These are phyloP conservation scores for Stenopsyche tienmushanensis DNA, from an alignment of 1,140 invertebrate genomes.

Conservation along the genomic window DNA sequence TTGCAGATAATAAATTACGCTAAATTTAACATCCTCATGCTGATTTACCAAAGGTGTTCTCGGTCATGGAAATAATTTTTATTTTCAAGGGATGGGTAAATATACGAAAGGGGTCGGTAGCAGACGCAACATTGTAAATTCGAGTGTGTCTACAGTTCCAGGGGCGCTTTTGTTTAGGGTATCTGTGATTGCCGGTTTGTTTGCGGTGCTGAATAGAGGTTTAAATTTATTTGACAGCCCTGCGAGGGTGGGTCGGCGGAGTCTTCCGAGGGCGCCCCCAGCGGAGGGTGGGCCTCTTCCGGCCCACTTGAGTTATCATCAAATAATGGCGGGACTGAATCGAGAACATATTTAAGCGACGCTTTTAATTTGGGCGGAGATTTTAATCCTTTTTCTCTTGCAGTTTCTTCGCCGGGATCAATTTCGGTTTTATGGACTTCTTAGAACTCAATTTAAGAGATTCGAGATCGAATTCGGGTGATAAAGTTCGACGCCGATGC, in stretches of 20 bases:
- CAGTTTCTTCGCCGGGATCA: background rate
- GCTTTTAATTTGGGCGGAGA: conserved; percentile 6
- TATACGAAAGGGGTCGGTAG: conserved; percentile 2
- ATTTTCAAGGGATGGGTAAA: background rate
- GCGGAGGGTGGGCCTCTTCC: background rate
- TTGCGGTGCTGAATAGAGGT: conserved; percentile 1
- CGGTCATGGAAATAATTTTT: background rate
- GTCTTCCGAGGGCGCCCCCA: background rate
- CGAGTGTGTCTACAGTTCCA: conserved; percentile 6
- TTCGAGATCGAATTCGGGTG: background rate
- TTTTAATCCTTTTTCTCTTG: background rate
- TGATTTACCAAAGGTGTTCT: background rate
- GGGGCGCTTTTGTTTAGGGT: conserved; percentile 12
- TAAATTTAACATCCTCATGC: too few relatives aligned
- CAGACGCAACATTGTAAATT: conserved; percentile 11
- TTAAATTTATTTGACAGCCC: conserved; percentile 17
- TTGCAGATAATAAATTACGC: too few relatives aligned
- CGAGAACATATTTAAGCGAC: conserved; percentile 15
- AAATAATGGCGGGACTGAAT: conserved; percentile 16
- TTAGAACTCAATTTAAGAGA: background rate
- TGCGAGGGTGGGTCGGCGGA: background rate
- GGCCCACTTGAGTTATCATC: conserved; percentile 15
- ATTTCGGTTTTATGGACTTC: background rate
- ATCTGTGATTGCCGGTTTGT: conserved; percentile 20
- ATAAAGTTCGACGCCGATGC: background rate